Evolutionary conservation across 2,888 invertebrate species (phyloP).

Genomic region (Trissoscelio sp.): DNA sequence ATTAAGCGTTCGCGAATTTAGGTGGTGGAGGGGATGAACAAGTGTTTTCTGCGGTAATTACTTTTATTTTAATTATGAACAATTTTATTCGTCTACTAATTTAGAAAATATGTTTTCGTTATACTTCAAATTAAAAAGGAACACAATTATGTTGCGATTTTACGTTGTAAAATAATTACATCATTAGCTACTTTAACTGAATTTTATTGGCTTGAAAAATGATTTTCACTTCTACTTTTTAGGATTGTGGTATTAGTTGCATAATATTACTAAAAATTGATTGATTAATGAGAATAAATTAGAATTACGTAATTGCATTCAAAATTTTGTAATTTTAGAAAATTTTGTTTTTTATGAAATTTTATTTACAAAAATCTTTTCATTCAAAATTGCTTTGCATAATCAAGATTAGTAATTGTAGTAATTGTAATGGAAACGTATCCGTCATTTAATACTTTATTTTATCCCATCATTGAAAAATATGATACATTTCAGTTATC

Average conservation of each 20-base stretch:
- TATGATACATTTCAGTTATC: not conserved
- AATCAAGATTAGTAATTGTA: not conserved
- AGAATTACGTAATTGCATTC: constrained; percentile 12
- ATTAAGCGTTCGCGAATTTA: constrained; percentile 33
- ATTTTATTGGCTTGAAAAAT: constrained; percentile 29
- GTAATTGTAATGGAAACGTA: no score
- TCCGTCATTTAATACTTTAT: constrained; percentile 4
- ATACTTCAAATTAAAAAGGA: not conserved
- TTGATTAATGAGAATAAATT: constrained; percentile 11
- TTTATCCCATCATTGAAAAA: not conserved
- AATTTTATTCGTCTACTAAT: not conserved
- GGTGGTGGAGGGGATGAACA: constrained; percentile 30
- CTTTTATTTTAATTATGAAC: constrained; percentile 8
- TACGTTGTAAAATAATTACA: no score
- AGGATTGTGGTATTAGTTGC: constrained; percentile 15
- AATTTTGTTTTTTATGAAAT: not conserved
- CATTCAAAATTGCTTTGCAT: not conserved
- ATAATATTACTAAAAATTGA: constrained; percentile 7
- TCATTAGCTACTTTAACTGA: not conserved
- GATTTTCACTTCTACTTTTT: constrained; percentile 13
- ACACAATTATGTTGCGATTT: no score
- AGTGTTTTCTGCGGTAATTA: constrained; percentile 39
- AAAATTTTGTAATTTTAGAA: not conserved
- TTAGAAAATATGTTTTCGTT: not conserved
- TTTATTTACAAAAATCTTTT: not conserved